Evolutionary conservation across 2,113 vertebrate genomes (phyloP), one percentile per base, ranked within the genome.

Genomic region (Engraulis encrasicolus): DNA sequence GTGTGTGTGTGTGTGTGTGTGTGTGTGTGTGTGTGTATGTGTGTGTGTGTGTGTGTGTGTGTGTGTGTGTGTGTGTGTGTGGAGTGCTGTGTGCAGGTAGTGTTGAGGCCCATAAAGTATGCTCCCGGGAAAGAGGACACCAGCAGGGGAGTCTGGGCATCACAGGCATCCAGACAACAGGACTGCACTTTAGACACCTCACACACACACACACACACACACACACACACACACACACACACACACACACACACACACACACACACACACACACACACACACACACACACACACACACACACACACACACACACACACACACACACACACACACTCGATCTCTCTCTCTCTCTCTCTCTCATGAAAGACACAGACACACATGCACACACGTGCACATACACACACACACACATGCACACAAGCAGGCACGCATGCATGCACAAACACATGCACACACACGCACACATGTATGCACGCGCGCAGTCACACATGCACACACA

Each of bases 131-230:
- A 89, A 89, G 82, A 82, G 81, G 87, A 89, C 49, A 87, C 85
- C 71, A 40, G 54, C 82, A 78, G 45, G 77, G 78, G 83, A 81
- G 84, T 83, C 83, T 86, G 84, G 84, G 82, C 78, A 66, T 50
- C 52, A 83, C 50, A 88, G 84, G 85, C 78, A 88, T 87, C 80
- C 88, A 91, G 90, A 89, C 88, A 87, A 85, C 84, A 85, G 87
- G 87, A 86, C 80, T 54, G 84, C 84, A 52, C 34, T 74, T 34
- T 34, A 15, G 66, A 74, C 66, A 74, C 40, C 40, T 5, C 40
- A 45, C 40, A 45, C 40, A 45, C 40, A 45, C 40, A 45, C 40
- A 45, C 40, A 45, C 40, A 45, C 3, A 45, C 40, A 45, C 40
- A 45, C 3, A 5, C 40, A 45, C 40, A 45, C 4, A 45, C 40